Percentiles rank a stretch among this genome's conserved stretches.
These are phyloP conservation scores for Psilanteris sp. DNA, from an alignment of 1,140 invertebrate species.

Conservation along the genomic window DNA sequence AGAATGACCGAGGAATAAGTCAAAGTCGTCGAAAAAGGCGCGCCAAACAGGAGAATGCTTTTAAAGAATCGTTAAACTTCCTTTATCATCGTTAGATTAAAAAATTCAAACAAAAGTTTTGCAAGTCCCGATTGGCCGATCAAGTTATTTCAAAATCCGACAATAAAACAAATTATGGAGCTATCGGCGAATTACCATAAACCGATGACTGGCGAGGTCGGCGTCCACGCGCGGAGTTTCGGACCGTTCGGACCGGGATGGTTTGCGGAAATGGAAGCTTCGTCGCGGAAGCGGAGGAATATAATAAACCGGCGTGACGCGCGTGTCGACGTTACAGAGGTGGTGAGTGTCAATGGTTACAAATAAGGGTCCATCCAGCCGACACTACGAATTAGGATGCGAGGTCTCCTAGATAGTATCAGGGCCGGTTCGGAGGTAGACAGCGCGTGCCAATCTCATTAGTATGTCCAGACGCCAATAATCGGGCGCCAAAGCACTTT, in stretches of 20 bases:
- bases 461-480: constrained; percentile 65
- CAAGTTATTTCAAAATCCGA: constrained; percentile 49
- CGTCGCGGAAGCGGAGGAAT: no score
- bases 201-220: constrained; percentile 55
- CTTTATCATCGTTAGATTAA: constrained; percentile 52
- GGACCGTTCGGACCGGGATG: no score
- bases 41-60: constrained; percentile 49
- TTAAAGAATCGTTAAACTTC: constrained; percentile 57
- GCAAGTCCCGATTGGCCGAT: constrained; percentile 12
- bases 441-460: constrained; percentile 66
- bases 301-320: no score
- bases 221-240: no score
- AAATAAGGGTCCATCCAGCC: constrained; percentile 62
- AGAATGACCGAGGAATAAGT: constrained; percentile 13
- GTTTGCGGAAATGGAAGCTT: no score
- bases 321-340: constrained; percentile 42
- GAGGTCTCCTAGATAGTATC: constrained; percentile 59
- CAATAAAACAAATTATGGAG: constrained; percentile 47
- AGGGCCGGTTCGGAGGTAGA: constrained; percentile 50
- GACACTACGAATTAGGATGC: constrained; percentile 65
- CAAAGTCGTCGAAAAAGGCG: constrained; percentile 27
- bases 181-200: constrained; percentile 61
- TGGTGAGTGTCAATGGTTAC: constrained; percentile 60
- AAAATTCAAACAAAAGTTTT: constrained; percentile 44
- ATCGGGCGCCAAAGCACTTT: constrained; percentile 65